A percentile compares a stretch with the other conserved stretches of the same genome.
These are phyloP conservation scores for Lonchura striata DNA, from an alignment of 2,113 vertebrate genomes.

Conservation along the genomic window DNA sequence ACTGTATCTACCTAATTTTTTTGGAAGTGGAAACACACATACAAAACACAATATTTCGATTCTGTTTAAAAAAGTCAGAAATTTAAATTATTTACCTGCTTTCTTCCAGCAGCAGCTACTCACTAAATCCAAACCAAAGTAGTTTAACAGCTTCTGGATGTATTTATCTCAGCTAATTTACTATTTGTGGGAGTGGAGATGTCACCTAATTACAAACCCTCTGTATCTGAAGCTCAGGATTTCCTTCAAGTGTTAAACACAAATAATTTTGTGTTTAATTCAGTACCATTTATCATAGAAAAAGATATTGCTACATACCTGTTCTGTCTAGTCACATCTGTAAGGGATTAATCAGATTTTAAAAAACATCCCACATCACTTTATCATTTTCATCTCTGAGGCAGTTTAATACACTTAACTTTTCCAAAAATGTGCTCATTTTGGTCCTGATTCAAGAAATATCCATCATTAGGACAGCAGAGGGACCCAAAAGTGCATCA, in stretches of 20 bases:
- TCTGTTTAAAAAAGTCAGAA: background rate
- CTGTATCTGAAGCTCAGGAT: background rate
- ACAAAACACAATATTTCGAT: background rate
- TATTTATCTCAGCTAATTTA: background rate
- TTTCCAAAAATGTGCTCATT: background rate
- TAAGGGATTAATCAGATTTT: background rate
- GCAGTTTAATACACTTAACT: background rate
- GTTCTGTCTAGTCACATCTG: background rate
- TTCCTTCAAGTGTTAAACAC: background rate
- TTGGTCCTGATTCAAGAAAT: background rate
- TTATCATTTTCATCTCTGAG: background rate
- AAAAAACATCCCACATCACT: background rate
- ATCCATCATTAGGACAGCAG: conserved; percentile 27
- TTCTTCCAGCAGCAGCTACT: background rate
- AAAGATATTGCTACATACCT: background rate
- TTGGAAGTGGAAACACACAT: background rate
- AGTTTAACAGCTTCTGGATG: background rate
- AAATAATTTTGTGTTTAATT: background rate
- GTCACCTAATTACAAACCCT: background rate
- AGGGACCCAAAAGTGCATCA: background rate
- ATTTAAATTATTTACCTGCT: background rate
- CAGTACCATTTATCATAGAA: background rate
- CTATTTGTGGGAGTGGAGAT: background rate
- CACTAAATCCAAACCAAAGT: background rate
- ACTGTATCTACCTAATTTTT: background rate